These are phyloP conservation scores for Salvelinus namaycush DNA, from an alignment of 2,113 vertebrate genomes.

Conservation along the genomic window DNA sequence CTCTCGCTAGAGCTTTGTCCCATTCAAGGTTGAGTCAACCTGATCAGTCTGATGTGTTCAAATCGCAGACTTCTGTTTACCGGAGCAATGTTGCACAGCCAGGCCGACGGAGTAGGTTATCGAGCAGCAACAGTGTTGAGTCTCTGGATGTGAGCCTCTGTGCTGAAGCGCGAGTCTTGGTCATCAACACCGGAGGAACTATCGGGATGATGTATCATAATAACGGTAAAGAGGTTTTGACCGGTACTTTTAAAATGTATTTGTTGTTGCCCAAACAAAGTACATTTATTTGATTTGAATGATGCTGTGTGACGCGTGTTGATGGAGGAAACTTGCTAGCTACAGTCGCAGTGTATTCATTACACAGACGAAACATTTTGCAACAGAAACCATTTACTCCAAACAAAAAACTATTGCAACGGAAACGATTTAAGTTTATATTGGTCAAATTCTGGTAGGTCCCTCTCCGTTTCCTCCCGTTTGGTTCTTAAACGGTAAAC, in stretches of 20 bases:
- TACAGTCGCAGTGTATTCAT: too few species aligned
- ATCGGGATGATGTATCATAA: constrained; percentile 85
- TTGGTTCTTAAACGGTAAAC: too few species aligned
- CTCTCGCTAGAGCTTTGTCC: constrained; percentile 66
- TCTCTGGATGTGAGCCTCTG: constrained; percentile 14
- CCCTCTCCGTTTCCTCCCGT: too few species aligned
- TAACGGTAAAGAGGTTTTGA: constrained; percentile 71
- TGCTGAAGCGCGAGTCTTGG: constrained; percentile 78
- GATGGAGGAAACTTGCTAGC: too few species aligned
- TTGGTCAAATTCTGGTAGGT: too few species aligned
- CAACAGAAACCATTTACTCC: too few species aligned
- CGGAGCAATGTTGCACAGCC: constrained; percentile 17
- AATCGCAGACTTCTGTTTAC: constrained; percentile 19
- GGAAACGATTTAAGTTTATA: too few species aligned
- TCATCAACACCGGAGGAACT: constrained; percentile 92
- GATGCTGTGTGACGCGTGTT: too few species aligned
- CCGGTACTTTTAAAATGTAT: background rate
- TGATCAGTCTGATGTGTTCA: constrained; percentile 30
- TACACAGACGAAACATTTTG: too few species aligned
- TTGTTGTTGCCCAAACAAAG: too few species aligned
- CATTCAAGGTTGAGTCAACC: constrained; percentile 25
- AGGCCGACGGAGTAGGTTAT: constrained; percentile 45
- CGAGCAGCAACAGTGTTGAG: constrained; percentile 42
- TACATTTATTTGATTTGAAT: too few species aligned
- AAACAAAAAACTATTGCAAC: too few species aligned